Evolutionary conservation across 37 sponge, comb jelly and placozoan genomes (phyloP), one percentile per base, ranked within the genome.

Genomic region (Cliona cf. orientalis): DNA sequence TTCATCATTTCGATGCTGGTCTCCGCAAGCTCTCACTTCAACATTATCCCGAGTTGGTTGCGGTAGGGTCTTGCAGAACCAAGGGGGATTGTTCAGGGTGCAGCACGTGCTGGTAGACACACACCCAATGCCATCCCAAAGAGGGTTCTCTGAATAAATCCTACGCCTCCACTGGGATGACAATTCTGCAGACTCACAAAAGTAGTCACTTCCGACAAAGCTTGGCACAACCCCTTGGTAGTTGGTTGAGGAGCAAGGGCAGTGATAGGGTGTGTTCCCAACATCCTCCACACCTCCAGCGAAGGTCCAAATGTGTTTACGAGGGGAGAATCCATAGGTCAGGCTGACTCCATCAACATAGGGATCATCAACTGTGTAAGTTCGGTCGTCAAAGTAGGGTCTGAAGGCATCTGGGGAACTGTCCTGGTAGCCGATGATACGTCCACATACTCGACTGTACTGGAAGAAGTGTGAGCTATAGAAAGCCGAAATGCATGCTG

Each of bases 61-160:
- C 46, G 79, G 46, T 25, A 78, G 66, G 19, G 19, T 31, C 25
- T 61, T 33, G 43, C 79, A 66, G 53, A 78, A 78, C 67, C 66
- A 78, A 1, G 79, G 79, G 40, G 61, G 36, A 35, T 61, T 36
- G 34, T 61, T 19, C n/a, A n/a, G n/a, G n/a, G n/a, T n/a, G 44
- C 79, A 78, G 67, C 79, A 78, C 46, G 32, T 42, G 67, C 34
- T 78, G 49, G 36, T 21, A 21, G 39, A 17, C 9, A 66, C 79
- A 22, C 73, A 72, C 5, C 49, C 35, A 25, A 26, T 25, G 6
- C 49, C 73, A 72, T 72, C 73, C 73, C 73, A 72, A 7, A 72
- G 73, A 25, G 49, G 73, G 33, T 72, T 46, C 33, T 21, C 49
- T 25, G 21, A 26, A 7, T 72, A 42, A 46, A 72, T 28, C 2